Percentiles rank a stretch among this genome's conserved stretches.
These are phyloP conservation scores for Marisa cornuarietis DNA, from an alignment of 1,140 invertebrate genomes.

Conservation along the genomic window DNA sequence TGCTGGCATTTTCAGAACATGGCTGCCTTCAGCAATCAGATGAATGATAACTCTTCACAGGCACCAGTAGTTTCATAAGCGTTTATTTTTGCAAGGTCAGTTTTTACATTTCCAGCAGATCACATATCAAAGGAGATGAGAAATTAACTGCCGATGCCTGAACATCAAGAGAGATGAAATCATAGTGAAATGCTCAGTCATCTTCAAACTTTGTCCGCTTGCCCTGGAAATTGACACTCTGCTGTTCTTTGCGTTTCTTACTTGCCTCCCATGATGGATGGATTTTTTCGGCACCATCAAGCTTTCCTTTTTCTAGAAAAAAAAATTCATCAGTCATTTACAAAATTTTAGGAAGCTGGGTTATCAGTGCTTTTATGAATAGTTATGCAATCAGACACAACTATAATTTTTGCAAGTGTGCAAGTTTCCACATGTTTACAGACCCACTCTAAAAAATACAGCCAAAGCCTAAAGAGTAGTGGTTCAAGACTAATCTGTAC, in stretches of 20 bases:
- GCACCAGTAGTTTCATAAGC: too few species aligned
- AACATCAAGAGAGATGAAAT: too few species aligned
- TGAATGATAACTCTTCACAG: too few species aligned
- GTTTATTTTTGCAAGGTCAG: too few species aligned
- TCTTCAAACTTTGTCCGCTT: constrained; percentile 18
- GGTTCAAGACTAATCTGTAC: too few species aligned
- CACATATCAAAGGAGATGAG: too few species aligned
- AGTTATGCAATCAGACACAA: background rate
- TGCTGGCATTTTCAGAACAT: too few species aligned
- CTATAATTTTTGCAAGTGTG: background rate
- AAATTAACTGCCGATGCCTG: too few species aligned
- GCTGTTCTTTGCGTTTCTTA: background rate
- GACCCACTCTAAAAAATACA: too few species aligned
- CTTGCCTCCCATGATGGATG: constrained; percentile 19
- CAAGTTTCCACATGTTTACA: background rate
- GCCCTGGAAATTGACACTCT: background rate
- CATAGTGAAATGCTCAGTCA: background rate
- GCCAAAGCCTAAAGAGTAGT: too few species aligned
- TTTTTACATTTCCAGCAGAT: too few species aligned
- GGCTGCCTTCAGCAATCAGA: too few species aligned
- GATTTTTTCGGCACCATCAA: background rate
- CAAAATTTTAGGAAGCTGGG: background rate
- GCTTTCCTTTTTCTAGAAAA: background rate
- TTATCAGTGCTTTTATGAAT: background rate
- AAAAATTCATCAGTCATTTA: background rate